Conservation (phyloP, 1,140 invertebrate genomes). For the Ostrea denselamellosa region DNA sequence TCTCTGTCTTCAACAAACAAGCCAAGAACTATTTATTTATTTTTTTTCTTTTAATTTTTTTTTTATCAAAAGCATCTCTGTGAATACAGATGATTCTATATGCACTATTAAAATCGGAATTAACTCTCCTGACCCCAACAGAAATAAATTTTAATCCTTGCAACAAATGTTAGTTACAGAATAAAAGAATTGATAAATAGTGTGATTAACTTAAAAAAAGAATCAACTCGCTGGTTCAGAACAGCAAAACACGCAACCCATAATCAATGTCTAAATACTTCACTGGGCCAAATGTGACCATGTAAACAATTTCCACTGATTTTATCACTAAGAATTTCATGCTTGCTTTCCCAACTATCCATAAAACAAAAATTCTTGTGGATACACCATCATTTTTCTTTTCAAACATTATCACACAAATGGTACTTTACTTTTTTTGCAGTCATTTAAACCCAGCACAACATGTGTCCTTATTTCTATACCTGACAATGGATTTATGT, state of each 20-base stretch:
- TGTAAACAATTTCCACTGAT: constrained; percentile 41
- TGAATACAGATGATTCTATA: neutral
- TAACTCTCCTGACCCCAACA: constrained; percentile 24
- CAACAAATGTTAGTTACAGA: constrained; percentile 45
- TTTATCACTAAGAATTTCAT: constrained; percentile 40
- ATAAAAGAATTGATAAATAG: constrained; percentile 50
- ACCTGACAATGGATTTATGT: neutral
- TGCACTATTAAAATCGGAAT: constrained; percentile 28
- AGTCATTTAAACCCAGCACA: constrained; percentile 25
- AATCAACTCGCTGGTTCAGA: constrained; percentile 42
- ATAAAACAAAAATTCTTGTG: constrained; percentile 30
- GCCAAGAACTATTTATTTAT: neutral
- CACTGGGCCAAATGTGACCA: constrained; percentile 39
- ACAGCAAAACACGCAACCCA: constrained; percentile 46
- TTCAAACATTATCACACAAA: constrained; percentile 43
- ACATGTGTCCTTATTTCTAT: constrained; percentile 30
- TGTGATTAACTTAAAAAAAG: constrained; percentile 42
- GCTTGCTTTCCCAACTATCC: constrained; percentile 39
- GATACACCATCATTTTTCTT: constrained; percentile 38
- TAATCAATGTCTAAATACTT: constrained; percentile 48
- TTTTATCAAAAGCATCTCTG: constrained; percentile 25
- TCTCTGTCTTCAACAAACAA: neutral
- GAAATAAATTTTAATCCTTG: constrained; percentile 43
- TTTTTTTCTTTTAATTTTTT: neutral
- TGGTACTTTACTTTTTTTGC: constrained; percentile 31